Conservation (phyloP, 2,797 vertebrate genomes). For the Microcaecilia unicolor region DNA sequence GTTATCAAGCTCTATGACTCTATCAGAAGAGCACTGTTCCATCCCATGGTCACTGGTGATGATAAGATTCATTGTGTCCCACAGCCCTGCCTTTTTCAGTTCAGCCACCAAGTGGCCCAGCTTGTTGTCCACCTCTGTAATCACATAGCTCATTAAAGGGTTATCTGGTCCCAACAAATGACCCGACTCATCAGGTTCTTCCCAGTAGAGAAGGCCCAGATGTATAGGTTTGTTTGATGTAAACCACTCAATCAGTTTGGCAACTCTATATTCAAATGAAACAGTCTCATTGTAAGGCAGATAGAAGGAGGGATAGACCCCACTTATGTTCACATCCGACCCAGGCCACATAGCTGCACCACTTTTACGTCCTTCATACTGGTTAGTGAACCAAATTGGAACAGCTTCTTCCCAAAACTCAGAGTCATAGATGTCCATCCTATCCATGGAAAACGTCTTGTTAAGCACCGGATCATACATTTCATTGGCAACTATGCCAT, state of each 20-base stretch:
- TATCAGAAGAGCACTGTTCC: conserved; percentile 69
- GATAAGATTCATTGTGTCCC: conserved; percentile 68
- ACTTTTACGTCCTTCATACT: conserved; percentile 65
- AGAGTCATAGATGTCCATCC: conserved; percentile 63
- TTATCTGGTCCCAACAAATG: conserved; percentile 76
- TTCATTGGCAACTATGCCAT: conserved; percentile 81
- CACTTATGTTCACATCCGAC: conserved; percentile 75
- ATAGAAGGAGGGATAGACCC: conserved; percentile 59
- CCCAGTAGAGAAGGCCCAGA: conserved; percentile 85
- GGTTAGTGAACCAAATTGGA: conserved; percentile 81
- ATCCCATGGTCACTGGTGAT: conserved; percentile 91
- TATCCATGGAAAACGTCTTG: conserved; percentile 72
- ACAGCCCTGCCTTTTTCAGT: conserved; percentile 66
- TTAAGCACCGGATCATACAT: conserved; percentile 78
- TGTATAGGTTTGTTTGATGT: conserved; percentile 65
- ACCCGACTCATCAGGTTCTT: conserved; percentile 79
- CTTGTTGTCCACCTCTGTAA: conserved; percentile 70
- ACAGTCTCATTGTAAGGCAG: conserved; percentile 71
- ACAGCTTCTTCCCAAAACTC: conserved; percentile 81
- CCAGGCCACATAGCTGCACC: conserved; percentile 91
- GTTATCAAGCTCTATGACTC: conserved; percentile 74
- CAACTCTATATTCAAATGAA: conserved; percentile 71
- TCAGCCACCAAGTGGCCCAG: conserved; percentile 71
- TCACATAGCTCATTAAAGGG: conserved; percentile 61
- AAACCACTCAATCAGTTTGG: conserved; percentile 76